Evolutionary conservation across 2,113 vertebrate species (phyloP).

Genomic region (Cavia aperea): DNA sequence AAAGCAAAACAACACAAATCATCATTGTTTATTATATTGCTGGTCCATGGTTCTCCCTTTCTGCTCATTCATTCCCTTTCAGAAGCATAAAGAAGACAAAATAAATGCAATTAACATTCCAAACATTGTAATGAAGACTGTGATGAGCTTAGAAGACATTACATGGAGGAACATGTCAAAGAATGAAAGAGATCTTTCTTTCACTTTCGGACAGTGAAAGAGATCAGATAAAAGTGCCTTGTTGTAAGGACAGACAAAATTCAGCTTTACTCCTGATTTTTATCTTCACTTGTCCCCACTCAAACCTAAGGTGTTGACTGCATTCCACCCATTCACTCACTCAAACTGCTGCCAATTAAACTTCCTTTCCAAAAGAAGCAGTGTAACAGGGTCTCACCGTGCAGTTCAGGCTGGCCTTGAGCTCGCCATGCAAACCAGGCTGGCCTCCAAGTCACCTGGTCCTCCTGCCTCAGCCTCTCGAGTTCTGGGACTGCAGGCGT

Average conservation of each 20-base stretch:
- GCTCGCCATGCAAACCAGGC: not conserved
- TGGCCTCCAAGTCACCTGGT: not conserved
- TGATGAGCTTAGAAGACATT: not conserved
- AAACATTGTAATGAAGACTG: not conserved
- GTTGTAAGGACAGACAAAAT: not conserved
- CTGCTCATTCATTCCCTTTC: not conserved
- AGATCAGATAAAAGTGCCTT: not conserved
- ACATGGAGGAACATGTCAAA: not conserved
- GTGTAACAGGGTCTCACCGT: not conserved
- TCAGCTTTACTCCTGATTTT: not conserved
- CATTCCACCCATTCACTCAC: not conserved
- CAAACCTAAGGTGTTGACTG: not conserved
- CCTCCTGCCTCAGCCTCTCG: not conserved
- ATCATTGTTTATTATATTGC: not conserved
- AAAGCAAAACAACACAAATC: not conserved
- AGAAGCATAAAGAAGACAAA: conserved; percentile 35
- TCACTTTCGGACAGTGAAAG: not conserved
- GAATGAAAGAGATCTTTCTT: not conserved
- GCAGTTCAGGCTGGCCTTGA: not conserved
- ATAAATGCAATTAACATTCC: not conserved
- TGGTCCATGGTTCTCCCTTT: not conserved
- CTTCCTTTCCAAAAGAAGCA: not conserved
- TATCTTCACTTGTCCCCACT: conserved; percentile 11
- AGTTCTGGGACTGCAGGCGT: not conserved
- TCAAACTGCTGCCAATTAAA: not conserved